A percentile compares a stretch with the other conserved stretches of the same genome.
Conservation (phyloP, 2,113 vertebrate species). For the Oryzias curvinotus region DNA sequence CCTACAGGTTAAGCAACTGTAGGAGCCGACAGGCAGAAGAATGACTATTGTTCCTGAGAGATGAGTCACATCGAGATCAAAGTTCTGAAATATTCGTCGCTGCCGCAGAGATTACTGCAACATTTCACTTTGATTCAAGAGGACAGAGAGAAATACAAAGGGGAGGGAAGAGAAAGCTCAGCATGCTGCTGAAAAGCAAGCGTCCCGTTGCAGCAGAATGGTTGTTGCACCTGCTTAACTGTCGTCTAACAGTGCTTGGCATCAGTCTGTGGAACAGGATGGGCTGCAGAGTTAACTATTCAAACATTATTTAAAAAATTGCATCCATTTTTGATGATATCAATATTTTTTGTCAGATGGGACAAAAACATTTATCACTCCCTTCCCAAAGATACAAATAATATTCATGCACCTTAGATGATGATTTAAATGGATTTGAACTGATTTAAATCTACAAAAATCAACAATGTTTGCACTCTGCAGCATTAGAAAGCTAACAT, state of each 20-base stretch:
- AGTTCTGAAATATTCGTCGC: slow-evolving; percentile 35
- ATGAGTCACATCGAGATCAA: not conserved
- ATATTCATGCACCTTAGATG: slow-evolving; percentile 59
- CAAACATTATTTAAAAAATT: slow-evolving; percentile 46
- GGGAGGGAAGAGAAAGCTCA: slow-evolving; percentile 39
- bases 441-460: slow-evolving; percentile 6
- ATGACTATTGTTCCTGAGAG: no score
- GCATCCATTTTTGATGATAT: not conserved
- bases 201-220: slow-evolving; percentile 56
- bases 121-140: slow-evolving; percentile 36
- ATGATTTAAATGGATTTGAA: slow-evolving; percentile 28
- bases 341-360: slow-evolving; percentile 38
- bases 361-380: slow-evolving; percentile 43
- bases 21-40: no score
- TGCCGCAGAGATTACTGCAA: slow-evolving; percentile 34
- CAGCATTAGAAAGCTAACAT: not conserved
- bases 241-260: slow-evolving; percentile 12
- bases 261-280: not conserved
- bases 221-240: slow-evolving; percentile 56
- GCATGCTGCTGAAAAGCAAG: slow-evolving; percentile 50
- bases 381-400: slow-evolving; percentile 51
- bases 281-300: slow-evolving; percentile 5
- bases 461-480: not conserved
- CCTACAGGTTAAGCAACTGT: no score
- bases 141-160: slow-evolving; percentile 58